phyloP scores from a whole-genome alignment of 2,797 vertebrate genomes.

The Esox masquinongy region DNA sequence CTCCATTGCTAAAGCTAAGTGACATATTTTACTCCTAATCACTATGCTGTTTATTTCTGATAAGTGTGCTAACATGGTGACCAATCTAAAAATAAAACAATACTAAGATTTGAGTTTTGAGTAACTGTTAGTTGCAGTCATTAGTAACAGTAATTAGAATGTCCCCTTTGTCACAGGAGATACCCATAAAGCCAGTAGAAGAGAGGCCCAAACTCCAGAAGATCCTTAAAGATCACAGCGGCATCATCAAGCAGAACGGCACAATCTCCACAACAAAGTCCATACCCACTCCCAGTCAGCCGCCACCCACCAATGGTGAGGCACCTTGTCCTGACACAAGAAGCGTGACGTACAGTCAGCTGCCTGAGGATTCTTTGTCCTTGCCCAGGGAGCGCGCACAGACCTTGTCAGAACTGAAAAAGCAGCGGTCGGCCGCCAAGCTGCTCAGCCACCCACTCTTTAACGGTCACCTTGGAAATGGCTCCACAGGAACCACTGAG shows the following conservation, averaged over 20 bases:
- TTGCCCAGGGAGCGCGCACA: conserved; percentile 83
- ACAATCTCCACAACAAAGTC: conserved; percentile 74
- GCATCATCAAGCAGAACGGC: conserved; percentile 65
- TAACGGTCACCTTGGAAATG: conserved; percentile 84
- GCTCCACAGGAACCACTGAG: conserved; percentile 77
- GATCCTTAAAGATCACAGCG: conserved; percentile 64
- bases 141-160: conserved; percentile 8
- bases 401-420: conserved; percentile 93
- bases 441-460: conserved; percentile 87
- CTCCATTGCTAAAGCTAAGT: too few species aligned
- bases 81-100: background rate
- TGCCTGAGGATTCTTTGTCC: conserved; percentile 68
- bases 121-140: background rate
- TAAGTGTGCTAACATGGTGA: too few species aligned
- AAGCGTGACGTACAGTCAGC: conserved; percentile 59
- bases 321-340: conserved; percentile 49
- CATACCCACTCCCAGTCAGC: conserved; percentile 50
- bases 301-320: conserved; percentile 74
- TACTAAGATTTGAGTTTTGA: background rate
- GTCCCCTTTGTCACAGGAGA: conserved; percentile 25
- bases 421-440: conserved; percentile 90
- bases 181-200: conserved; percentile 76
- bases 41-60: too few species aligned
- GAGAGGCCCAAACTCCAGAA: conserved; percentile 70
- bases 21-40: too few species aligned